A percentile compares a stretch with the other conserved stretches of the same genome.
phyloP scores from a whole-genome alignment of 2,797 vertebrate species.

The Rhodeus uyekii region DNA sequence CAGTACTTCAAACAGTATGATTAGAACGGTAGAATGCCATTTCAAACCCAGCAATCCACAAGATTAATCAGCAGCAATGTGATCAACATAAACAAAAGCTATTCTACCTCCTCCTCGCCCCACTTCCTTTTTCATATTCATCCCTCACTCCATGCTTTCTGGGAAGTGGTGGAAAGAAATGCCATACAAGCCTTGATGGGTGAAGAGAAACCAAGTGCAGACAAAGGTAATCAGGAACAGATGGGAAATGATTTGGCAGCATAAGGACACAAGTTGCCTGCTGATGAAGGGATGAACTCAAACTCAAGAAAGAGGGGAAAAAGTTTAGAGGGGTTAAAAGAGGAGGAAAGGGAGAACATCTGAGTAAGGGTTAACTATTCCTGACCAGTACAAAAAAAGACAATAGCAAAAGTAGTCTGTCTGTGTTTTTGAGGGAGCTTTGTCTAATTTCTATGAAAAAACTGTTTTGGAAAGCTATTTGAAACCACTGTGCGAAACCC shows the following conservation, averaged over 20 bases:
- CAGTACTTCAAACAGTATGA: not conserved
- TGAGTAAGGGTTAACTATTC: conserved; percentile 54
- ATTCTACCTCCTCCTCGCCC: too few species aligned
- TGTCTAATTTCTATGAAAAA: conserved; percentile 48
- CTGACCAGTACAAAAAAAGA: conserved; percentile 54
- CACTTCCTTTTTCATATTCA: conserved; percentile 17
- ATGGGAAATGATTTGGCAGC: conserved; percentile 84
- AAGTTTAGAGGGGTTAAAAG: conserved; percentile 52
- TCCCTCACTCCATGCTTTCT: conserved; percentile 55
- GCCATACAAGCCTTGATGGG: conserved; percentile 76
- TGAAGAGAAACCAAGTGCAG: conserved; percentile 80
- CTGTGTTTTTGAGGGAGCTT: conserved; percentile 32
- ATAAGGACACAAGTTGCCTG: conserved; percentile 80
- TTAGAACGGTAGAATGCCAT: not conserved
- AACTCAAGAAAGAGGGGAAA: conserved; percentile 48
- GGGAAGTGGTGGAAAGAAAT: conserved; percentile 67
- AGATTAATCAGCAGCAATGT: not conserved
- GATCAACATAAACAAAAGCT: conserved; percentile 14
- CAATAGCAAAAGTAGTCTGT: conserved; percentile 26
- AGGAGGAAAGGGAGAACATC: not conserved
- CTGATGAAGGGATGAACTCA: conserved; percentile 58
- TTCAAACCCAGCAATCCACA: not conserved
- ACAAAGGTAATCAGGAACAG: conserved; percentile 92
- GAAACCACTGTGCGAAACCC: conserved; percentile 30
- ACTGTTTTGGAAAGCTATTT: conserved; percentile 55